Percentiles rank a stretch among this genome's conserved stretches.
Evolutionary conservation across 2,888 invertebrate species (phyloP).

Genomic region (Ochlodes sylvanus): DNA sequence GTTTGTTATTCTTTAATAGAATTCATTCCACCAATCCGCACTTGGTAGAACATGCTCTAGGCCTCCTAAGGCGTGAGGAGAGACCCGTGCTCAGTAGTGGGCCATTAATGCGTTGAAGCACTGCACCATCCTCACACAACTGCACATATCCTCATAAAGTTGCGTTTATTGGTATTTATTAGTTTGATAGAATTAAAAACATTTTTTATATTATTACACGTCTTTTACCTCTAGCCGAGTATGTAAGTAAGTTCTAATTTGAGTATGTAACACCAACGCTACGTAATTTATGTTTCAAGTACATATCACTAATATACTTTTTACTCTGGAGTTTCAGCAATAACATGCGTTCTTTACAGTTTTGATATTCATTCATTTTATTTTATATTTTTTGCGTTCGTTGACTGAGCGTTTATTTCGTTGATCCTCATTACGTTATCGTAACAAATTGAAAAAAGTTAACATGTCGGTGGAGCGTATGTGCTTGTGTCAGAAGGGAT

Average conservation of each 20-base stretch:
- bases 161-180: too few relatives aligned
- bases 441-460: slow-evolving; percentile 1
- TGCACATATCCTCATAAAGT: too few relatives aligned
- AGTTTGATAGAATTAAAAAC: too few relatives aligned
- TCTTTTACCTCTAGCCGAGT: too few relatives aligned
- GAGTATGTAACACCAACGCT: neutral
- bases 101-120: too few relatives aligned
- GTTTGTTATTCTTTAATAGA: too few relatives aligned
- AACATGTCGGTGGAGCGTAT: slow-evolving; percentile 13
- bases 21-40: too few relatives aligned
- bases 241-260: neutral
- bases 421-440: neutral
- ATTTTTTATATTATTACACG: too few relatives aligned
- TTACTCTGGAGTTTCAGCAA: neutral
- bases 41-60: too few relatives aligned
- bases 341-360: neutral
- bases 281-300: slow-evolving; percentile 16
- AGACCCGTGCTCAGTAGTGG: too few relatives aligned
- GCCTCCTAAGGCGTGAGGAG: too few relatives aligned
- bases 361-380: neutral
- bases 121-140: too few relatives aligned
- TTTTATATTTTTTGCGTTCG: neutral
- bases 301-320: neutral
- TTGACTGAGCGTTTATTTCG: neutral
- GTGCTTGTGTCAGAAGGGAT: slow-evolving; percentile 21